Conservation (phyloP, 2,113 vertebrate genomes). For the Myrmophylax atrothorax region DNA sequence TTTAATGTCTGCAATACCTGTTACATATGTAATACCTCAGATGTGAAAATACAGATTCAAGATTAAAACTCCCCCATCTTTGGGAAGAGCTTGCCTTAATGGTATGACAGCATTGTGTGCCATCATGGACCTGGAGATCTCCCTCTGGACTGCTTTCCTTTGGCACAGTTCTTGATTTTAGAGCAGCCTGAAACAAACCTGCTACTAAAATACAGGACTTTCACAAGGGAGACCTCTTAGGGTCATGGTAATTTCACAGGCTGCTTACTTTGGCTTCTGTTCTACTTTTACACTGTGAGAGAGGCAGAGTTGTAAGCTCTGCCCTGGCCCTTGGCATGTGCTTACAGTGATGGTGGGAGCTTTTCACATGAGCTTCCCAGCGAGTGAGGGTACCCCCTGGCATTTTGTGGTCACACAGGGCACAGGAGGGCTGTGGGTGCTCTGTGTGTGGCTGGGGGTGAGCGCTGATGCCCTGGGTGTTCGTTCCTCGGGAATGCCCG, state of each 20-base stretch:
- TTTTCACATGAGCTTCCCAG: background rate
- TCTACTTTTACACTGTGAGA: accelerated
- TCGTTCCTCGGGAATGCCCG: background rate
- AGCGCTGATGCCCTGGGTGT: background rate
- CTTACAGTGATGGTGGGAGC: background rate
- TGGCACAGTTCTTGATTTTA: background rate
- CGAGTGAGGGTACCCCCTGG: accelerated
- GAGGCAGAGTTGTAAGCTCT: background rate
- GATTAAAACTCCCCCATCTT: background rate
- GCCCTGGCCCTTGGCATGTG: accelerated
- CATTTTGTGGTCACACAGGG: background rate
- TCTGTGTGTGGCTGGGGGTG: background rate
- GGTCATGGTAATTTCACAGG: background rate
- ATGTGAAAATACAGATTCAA: background rate
- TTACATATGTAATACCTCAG: background rate
- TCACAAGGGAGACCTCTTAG: background rate
- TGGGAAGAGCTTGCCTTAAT: background rate
- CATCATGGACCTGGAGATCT: background rate
- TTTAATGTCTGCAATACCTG: background rate
- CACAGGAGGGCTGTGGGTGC: background rate
- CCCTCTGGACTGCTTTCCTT: background rate
- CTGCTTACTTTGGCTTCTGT: background rate
- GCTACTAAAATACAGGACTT: background rate
- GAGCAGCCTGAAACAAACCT: background rate
- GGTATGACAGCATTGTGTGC: background rate